Base-by-base conservation (phyloP, 2,888 invertebrate genomes). In the Acrocera orbiculus region DNA sequence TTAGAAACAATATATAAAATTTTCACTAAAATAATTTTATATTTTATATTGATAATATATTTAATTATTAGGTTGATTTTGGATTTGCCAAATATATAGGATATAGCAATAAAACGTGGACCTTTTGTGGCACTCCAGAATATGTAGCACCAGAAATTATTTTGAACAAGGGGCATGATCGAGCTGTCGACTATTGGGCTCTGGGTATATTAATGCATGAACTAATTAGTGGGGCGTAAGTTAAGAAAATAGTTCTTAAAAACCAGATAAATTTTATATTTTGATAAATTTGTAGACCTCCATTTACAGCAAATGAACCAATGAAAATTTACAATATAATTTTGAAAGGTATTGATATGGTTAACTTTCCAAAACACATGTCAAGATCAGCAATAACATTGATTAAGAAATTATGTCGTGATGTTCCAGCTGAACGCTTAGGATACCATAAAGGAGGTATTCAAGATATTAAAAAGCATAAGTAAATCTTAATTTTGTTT, bases 281-380 rank as follows among this genome's bases (percentile, higher is more conserved):
- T n/a, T n/a, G 9, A 20, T 20, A 20, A 20, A 15, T 11, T 33
- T 32, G 10, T 20, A 59, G 59, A 44, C 87, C 90, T 16, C 92
- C 90, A 0, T 92, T 92, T 62, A 70, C 81, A 32, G 87, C 87
- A 14, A 68, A 76, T 4, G 90, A 87, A 60, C 89, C 92, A 47
- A 87, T 93, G 85, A 82, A 83, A 54, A 95, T 92, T 0, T 95
- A 92, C 57, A 89, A 86, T 43, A 73, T 87, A 40, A 93, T 93
- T 44, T 61, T 93, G 32, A 81, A 81, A 48, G 93, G 93, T 16
- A 83, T 95, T 33, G 92, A 92, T 50, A 76, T 78, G 42, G 74
- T 90, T 9, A 70, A 75, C 32, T 86, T 92, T 59, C 82, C 87
- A 28, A 76, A 77, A 34, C 70, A 74, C 35, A 75, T 90, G 35